Base-by-base conservation (phyloP, 2,113 vertebrate species). In the Menura novaehollandiae region DNA sequence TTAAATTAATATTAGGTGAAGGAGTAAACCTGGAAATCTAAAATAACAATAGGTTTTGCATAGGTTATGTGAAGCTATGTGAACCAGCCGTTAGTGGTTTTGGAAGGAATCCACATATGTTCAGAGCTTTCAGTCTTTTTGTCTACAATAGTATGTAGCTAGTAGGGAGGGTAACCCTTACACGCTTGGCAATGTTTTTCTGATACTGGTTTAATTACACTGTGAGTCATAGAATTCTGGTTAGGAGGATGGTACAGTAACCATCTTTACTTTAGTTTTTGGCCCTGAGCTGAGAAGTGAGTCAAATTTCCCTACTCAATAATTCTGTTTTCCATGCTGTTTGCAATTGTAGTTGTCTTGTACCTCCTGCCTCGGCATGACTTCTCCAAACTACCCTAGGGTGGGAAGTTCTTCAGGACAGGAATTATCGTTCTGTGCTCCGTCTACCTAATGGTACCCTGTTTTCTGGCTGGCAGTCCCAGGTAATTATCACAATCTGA, bases 1-100 rank as follows among this genome's bases (percentile, higher is more conserved):
- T 64, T 66, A 91, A 93, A 87, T 79, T 93, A 91, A 30, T 91
- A 82, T 62, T 69, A 89, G 78, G 79, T 91, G 67, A 88, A 94
- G 60, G 52, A 71, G 28, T 82, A 94, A 91, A 93, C 87, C 55
- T 94, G 51, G 71, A 94, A 85, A 55, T 80, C 35, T 95, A 39
- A 93, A 94, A 58, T 62, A 95, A 85, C n/a, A 53, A 30, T 73
- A 82, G 62, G 66, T 76, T 93, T 95, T 0, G 0, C 28, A 23
- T 46, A 73, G n/a, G 39, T 85, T 85, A 20, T 39, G 7, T 85
- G 87, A 89, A 75, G 26, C 35, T 67, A 4, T 59, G n/a, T 74
- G 58, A 94, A 58, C 44, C 58, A 89, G n/a, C 69, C 75, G 55
- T 41, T 76, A 9, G 28, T 84, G 68, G 20, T 69, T 96, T 91